A percentile compares a stretch with the other conserved stretches of the same genome.
Evolutionary conservation across 2,113 vertebrate species (phyloP).

Genomic region (Lonchura striata): DNA sequence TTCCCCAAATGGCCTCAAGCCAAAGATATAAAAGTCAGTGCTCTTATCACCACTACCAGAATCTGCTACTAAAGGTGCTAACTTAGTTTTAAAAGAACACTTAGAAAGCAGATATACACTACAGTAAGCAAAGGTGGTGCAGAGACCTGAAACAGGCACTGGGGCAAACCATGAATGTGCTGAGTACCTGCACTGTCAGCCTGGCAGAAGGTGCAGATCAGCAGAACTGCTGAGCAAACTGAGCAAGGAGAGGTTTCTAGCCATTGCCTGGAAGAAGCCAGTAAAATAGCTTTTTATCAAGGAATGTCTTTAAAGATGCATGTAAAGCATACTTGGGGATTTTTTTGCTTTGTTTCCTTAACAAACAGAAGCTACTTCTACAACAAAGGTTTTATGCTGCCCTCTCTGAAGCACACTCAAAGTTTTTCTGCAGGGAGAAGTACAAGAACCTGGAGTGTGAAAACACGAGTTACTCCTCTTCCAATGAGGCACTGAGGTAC

Average conservation of each 20-base stretch:
- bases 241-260: background rate
- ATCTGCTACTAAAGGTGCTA: background rate
- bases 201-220: background rate
- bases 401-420: background rate
- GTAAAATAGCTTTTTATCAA: background rate
- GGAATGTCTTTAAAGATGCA: background rate
- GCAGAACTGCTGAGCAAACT: background rate
- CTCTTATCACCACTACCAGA: background rate
- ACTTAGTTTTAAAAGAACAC: background rate
- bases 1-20: background rate
- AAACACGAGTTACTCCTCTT: background rate
- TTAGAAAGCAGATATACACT: background rate
- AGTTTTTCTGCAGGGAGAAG: background rate
- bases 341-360: background rate
- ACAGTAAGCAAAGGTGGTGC: background rate
- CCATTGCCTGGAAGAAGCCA: background rate
- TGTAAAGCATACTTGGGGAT: rapidly evolving
- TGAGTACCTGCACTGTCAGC: background rate
- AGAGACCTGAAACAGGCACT: background rate
- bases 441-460: background rate
- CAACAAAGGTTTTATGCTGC: background rate
- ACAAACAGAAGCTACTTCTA: background rate
- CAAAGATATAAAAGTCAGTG: background rate
- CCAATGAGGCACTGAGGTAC: background rate
- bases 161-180: background rate